phyloP scores from a whole-genome alignment of 2,113 vertebrate genomes.

The Fulica atra region DNA sequence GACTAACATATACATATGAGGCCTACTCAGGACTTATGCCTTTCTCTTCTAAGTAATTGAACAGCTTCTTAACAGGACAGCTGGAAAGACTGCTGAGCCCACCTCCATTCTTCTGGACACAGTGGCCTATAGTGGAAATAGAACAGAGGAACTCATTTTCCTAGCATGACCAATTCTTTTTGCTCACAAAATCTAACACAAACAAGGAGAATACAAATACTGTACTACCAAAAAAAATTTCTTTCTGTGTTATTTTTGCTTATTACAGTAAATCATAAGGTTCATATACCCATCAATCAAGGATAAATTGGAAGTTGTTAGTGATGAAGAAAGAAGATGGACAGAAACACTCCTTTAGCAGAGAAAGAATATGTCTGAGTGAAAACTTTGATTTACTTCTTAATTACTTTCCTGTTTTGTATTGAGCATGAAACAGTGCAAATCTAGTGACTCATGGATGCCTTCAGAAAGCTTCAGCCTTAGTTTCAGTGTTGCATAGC shows the following conservation, averaged over 20 bases:
- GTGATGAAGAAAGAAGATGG: neutral
- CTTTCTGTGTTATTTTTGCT: neutral
- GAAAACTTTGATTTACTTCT: neutral
- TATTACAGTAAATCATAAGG: neutral
- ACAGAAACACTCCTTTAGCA: neutral
- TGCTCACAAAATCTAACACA: neutral
- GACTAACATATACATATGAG: slow-evolving; percentile 46
- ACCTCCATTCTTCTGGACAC: neutral
- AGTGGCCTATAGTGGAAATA: neutral
- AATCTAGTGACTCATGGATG: neutral
- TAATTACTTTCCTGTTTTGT: slow-evolving; percentile 23
- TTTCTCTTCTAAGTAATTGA: slow-evolving; percentile 59
- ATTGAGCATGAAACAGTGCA: neutral
- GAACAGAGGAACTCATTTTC: neutral
- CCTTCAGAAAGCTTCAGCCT: neutral
- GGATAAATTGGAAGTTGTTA: neutral
- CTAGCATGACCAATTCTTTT: neutral
- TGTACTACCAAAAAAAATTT: fast-evolving
- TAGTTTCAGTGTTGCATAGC: neutral
- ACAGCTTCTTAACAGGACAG: slow-evolving; percentile 50
- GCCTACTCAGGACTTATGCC: slow-evolving; percentile 29
- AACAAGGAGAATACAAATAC: neutral
- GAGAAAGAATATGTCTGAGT: neutral
- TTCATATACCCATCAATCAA: neutral
- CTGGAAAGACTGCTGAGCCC: slow-evolving; percentile 42